Base-by-base conservation (phyloP, 2,888 invertebrate species). In the Zygogramma bicolorata region DNA sequence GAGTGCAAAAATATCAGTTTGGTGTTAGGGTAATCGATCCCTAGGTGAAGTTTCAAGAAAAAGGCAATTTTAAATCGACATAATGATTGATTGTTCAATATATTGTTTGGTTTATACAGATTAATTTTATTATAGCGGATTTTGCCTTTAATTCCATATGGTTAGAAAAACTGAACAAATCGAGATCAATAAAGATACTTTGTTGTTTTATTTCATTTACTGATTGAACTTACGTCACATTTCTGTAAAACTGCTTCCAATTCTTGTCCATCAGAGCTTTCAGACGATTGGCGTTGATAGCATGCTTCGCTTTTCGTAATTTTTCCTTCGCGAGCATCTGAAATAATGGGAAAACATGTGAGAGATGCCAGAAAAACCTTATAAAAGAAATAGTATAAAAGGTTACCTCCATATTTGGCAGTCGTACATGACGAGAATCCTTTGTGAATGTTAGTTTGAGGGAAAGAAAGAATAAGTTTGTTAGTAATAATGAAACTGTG, bases 181-280 rank as follows among this genome's bases (percentile, higher is more conserved):
- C n/a, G n/a, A n/a, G n/a, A n/a, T n/a, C n/a, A n/a, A n/a, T n/a
- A n/a, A n/a, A n/a, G n/a, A n/a, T n/a, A n/a, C n/a, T n/a, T n/a
- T n/a, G n/a, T n/a, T n/a, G n/a, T n/a, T n/a, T n/a, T n/a, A n/a
- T n/a, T n/a, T n/a, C n/a, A 25, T 40, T 53, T 1, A 3, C 0
- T 60, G 15, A 22, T n/a, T 13, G 8, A 2, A 76, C 81, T 81
- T 76, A 82, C 82, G 81, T 81, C 25, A 82, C 68, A 67, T 82
- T 82, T 59, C 82, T 75, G 62, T 82, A 82, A 70, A 82, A 82
- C 66, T 82, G 82, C 65, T 82, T 82, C 80, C 80, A 82, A 66
- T 82, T 82, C 63, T 82, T 82, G 29, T 80, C 81, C 70, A 82
- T 61, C 31, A 82, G 68, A 15, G 82, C 81, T 53, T 74, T 75